Conservation (phyloP, 2,888 invertebrate genomes). For the Oscheius sp. region DNA sequence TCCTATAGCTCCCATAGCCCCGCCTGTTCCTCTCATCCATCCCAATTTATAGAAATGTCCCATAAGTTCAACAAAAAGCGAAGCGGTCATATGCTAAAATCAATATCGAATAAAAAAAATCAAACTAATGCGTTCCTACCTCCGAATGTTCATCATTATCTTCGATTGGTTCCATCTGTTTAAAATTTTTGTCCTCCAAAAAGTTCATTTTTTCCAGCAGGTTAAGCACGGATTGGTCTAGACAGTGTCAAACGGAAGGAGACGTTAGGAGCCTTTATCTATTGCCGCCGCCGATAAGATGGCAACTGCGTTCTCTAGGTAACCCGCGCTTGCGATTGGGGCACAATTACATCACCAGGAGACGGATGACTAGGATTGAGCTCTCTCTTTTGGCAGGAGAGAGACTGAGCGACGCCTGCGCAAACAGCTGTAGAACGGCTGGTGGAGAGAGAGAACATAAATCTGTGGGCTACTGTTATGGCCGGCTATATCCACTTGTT, state of each 20-base stretch:
- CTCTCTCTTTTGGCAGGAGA: background rate
- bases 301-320: background rate
- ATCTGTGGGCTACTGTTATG: constrained; percentile 1
- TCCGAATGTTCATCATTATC: constrained; percentile 7
- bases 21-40: constrained; percentile 95
- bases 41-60: constrained; percentile 90
- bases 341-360: constrained; percentile 19
- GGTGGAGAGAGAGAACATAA: background rate
- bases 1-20: constrained; percentile 75
- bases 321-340: constrained; percentile 25
- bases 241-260: background rate
- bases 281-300: no score
- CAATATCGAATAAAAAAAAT: background rate
- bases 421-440: constrained; percentile 23
- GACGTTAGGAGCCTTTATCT: background rate
- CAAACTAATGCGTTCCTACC: background rate
- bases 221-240: background rate
- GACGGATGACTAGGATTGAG: background rate
- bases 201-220: constrained; percentile 11
- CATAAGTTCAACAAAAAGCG: constrained; percentile 88
- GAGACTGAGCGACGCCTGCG: constrained; percentile 9
- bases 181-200: constrained; percentile 19
- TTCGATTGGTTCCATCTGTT: constrained; percentile 3
- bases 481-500: background rate
- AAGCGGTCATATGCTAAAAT: constrained; percentile 51